phyloP scores from a whole-genome alignment of 2,888 invertebrate species.

The Thyatira batis region DNA sequence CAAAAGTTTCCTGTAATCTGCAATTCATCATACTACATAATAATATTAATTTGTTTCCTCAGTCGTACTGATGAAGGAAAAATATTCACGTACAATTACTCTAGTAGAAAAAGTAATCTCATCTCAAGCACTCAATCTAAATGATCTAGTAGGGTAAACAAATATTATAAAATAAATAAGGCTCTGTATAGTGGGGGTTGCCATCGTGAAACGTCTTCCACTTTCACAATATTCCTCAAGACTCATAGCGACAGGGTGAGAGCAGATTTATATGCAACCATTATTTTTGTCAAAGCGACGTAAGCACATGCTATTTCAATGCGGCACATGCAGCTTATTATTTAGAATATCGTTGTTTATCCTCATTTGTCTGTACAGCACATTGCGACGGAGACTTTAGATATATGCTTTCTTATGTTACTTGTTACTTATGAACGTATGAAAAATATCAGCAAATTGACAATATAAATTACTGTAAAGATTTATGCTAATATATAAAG shows the following conservation, averaged over 20 bases:
- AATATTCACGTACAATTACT: too few species aligned
- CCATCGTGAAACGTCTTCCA: conserved; percentile 21
- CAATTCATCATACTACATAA: too few species aligned
- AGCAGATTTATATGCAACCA: conserved; percentile 51
- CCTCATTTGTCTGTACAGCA: conserved; percentile 18
- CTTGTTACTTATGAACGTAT: too few species aligned
- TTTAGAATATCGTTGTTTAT: conserved; percentile 21
- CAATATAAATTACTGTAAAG: too few species aligned
- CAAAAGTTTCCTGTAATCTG: too few species aligned
- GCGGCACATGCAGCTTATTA: conserved; percentile 33
- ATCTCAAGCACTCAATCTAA: conserved; percentile 28
- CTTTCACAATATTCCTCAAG: conserved; percentile 30
- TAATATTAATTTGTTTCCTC: too few species aligned
- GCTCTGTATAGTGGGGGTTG: conserved; percentile 40
- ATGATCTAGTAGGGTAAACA: conserved; percentile 51
- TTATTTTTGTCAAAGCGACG: conserved; percentile 48
- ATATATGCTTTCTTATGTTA: too few species aligned
- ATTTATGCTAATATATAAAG: too few species aligned
- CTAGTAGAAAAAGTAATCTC: conserved; percentile 20
- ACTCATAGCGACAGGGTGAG: conserved; percentile 30
- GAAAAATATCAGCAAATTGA: too few species aligned
- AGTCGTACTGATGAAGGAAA: too few species aligned
- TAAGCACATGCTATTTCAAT: conserved; percentile 31
- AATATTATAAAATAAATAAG: conserved; percentile 64
- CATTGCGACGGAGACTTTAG: too few species aligned